These are phyloP conservation scores for Lerista edwardsae DNA, from an alignment of 2,797 vertebrate genomes.

Conservation along the genomic window DNA sequence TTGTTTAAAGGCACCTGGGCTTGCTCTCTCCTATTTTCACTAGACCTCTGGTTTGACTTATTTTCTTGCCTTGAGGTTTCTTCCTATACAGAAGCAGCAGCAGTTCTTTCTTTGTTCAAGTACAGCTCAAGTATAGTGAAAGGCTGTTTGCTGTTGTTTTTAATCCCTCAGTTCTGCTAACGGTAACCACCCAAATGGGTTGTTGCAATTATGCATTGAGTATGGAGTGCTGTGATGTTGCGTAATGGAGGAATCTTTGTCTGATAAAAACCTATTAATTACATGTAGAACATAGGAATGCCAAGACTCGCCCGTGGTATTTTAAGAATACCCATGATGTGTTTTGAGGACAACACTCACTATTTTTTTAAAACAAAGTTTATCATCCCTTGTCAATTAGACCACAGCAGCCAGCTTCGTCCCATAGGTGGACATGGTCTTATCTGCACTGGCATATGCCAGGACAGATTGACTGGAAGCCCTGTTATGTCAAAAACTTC, in stretches of 20 bases:
- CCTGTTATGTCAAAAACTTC: constrained; percentile 49
- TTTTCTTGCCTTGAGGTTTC: no score
- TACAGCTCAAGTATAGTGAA: no score
- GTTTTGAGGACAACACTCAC: not conserved
- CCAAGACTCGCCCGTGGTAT: not conserved
- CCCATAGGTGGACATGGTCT: constrained; percentile 34
- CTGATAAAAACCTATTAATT: not conserved
- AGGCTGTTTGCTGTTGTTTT: no score
- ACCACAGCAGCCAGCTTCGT: constrained; percentile 40
- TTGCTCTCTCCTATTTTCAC: no score
- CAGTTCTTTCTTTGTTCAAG: no score
- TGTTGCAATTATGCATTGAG: not conserved
- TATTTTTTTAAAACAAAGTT: constrained; percentile 19
- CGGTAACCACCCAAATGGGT: not conserved
- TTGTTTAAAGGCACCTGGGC: no score
- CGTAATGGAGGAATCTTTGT: not conserved
- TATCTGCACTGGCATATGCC: constrained; percentile 70
- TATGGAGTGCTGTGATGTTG: no score
- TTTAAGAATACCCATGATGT: not conserved
- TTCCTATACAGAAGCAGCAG: no score
- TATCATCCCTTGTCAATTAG: constrained; percentile 37
- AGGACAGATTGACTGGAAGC: constrained; percentile 57
- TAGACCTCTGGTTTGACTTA: no score
- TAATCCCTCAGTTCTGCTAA: no score
- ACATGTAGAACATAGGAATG: fast-evolving